Conservation (phyloP, 2,888 invertebrate species). For the Tinea trinotella region DNA sequence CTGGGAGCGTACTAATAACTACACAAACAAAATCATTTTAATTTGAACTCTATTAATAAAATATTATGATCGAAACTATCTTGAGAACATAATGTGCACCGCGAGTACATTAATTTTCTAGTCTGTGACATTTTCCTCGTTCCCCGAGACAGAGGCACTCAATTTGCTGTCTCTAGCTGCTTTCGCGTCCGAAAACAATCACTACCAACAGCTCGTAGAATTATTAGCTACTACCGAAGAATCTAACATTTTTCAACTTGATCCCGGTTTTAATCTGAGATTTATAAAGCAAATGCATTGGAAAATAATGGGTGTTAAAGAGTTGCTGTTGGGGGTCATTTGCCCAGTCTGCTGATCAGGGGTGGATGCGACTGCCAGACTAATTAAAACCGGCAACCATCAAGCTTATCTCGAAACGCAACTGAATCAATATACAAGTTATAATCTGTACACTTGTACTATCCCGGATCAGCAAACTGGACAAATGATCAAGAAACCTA, state of each 20-base stretch:
- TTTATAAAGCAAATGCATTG: too few species aligned
- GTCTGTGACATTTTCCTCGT: slow-evolving; percentile 17
- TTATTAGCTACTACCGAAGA: background rate
- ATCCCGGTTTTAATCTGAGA: background rate
- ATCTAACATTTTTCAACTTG: background rate
- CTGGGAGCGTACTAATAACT: background rate
- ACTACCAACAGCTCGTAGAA: slow-evolving; percentile 11
- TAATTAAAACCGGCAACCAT: too few species aligned
- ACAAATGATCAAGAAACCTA: too few species aligned
- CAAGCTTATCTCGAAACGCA: too few species aligned
- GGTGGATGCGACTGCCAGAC: too few species aligned
- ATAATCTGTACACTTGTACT: too few species aligned
- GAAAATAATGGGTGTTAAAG: too few species aligned
- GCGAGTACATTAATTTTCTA: slow-evolving; percentile 16
- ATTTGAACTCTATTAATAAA: background rate
- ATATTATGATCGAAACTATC: background rate
- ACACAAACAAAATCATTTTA: background rate
- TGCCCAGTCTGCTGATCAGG: too few species aligned
- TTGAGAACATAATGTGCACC: background rate
- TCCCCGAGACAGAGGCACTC: slow-evolving; percentile 14
- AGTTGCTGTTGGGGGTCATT: too few species aligned
- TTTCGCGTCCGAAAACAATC: slow-evolving; percentile 13
- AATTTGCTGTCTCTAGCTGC: slow-evolving; percentile 12
- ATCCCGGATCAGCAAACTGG: too few species aligned
- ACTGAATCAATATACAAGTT: too few species aligned